Conservation (phyloP, 2,888 invertebrate genomes). For the Tenodera sinensis region DNA sequence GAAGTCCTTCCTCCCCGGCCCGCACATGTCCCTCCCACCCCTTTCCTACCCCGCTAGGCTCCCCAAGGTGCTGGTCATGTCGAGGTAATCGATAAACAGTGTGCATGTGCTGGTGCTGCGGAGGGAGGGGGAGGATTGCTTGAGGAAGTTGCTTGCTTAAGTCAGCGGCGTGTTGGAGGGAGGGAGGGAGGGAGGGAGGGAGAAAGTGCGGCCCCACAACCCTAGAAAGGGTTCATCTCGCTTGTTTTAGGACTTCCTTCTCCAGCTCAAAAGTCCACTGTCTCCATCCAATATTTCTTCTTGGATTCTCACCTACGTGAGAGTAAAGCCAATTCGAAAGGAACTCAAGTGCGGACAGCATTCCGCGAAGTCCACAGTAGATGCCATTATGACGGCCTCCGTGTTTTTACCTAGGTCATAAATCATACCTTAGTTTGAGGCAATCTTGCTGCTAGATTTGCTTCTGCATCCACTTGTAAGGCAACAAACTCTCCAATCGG, state of each 20-base stretch:
- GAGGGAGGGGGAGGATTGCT: constrained; percentile 22
- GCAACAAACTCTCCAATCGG: too few relatives aligned
- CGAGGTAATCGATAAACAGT: constrained; percentile 33
- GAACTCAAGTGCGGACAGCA: too few relatives aligned
- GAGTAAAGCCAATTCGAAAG: too few relatives aligned
- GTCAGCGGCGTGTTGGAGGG: constrained; percentile 16
- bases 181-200: background rate
- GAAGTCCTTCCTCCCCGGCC: constrained; percentile 31
- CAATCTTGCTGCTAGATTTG: too few relatives aligned
- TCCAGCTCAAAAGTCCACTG: background rate
- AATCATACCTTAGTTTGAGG: too few relatives aligned
- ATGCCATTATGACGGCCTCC: too few relatives aligned
- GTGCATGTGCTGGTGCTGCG: constrained; percentile 22
- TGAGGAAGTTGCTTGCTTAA: constrained; percentile 31
- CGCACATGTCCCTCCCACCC: constrained; percentile 16
- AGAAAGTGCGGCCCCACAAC: background rate
- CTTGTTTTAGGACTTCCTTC: background rate
- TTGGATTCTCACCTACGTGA: background rate
- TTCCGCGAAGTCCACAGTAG: too few relatives aligned
- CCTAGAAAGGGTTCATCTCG: background rate
- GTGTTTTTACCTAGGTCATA: too few relatives aligned
- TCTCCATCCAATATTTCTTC: background rate
- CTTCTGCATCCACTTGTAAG: too few relatives aligned
- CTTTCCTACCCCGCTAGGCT: constrained; percentile 19
- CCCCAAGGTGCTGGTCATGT: constrained; percentile 33